Conservation (phyloP, 2,888 invertebrate species). For the Gortyna flavago region DNA sequence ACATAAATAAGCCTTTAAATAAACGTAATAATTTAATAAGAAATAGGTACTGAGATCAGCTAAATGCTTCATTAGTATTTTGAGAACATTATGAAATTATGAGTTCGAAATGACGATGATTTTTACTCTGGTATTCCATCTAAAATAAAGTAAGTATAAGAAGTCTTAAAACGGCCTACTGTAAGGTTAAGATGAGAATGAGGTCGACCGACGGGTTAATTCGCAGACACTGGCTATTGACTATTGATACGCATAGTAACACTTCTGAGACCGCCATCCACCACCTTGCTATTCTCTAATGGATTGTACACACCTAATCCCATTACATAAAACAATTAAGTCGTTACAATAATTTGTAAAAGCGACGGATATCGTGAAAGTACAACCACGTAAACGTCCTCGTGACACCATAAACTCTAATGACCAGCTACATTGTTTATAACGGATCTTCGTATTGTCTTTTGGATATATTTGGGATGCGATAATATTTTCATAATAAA, state of each 20-base stretch:
- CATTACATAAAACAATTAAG: conserved; percentile 43
- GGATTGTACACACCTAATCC: conserved; percentile 38
- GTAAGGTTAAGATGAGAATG: conserved; percentile 50
- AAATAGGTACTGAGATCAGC: background rate
- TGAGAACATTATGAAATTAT: conserved; percentile 16
- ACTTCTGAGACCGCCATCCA: conserved; percentile 17
- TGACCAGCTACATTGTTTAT: conserved; percentile 46
- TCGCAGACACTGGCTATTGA: conserved; percentile 48
- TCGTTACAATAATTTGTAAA: conserved; percentile 42
- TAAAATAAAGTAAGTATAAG: conserved; percentile 34
- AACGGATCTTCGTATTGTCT: conserved; percentile 9
- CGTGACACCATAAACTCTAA: conserved; percentile 39
- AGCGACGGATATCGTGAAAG: conserved; percentile 19
- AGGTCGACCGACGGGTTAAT: conserved; percentile 54
- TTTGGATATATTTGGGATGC: conserved; percentile 10
- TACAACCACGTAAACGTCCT: conserved; percentile 43
- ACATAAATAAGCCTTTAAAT: background rate
- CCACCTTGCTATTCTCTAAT: conserved; percentile 28
- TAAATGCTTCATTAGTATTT: background rate
- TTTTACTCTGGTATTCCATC: conserved; percentile 8
- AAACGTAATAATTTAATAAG: background rate
- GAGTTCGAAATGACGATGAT: conserved; percentile 4
- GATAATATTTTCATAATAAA: conserved; percentile 15
- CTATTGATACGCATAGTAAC: conserved; percentile 48
- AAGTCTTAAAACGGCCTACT: conserved; percentile 56